Evolutionary conservation across 2,888 invertebrate genomes (phyloP).

Genomic region (Labia minor): DNA sequence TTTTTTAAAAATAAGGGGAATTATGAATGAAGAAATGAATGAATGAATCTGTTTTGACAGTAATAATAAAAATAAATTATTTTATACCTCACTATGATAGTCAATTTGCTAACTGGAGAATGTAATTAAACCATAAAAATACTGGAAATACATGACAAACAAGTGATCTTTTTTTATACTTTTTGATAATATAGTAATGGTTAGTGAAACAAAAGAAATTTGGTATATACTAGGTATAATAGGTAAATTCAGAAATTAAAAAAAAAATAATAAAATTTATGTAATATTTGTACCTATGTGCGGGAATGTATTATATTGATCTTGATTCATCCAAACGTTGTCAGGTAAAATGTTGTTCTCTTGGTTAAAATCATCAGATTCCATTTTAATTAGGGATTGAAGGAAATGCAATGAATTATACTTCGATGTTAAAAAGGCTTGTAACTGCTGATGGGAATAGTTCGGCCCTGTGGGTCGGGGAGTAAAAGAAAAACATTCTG

Average conservation of each 20-base stretch:
- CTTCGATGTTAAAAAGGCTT: background rate
- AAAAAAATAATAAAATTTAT: background rate
- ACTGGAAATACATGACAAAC: background rate
- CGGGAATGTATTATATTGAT: background rate
- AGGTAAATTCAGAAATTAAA: too few species aligned
- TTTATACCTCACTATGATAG: conserved; percentile 7
- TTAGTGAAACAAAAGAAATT: too few species aligned
- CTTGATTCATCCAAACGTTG: background rate
- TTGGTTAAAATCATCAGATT: background rate
- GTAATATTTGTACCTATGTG: background rate
- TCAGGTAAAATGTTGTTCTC: too few species aligned
- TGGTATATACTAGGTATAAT: too few species aligned
- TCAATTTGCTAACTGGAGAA: background rate
- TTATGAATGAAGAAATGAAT: background rate
- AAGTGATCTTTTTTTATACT: too few species aligned
- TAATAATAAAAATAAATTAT: conserved; percentile 1
- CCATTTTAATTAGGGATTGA: background rate
- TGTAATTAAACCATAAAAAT: background rate
- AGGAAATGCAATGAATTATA: background rate
- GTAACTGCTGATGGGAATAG: background rate
- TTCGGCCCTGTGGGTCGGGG: background rate
- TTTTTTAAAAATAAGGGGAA: background rate
- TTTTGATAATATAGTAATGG: too few species aligned
- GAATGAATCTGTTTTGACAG: background rate
- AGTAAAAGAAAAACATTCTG: background rate